These are phyloP conservation scores for Archilochus colubris DNA, from an alignment of 2,113 vertebrate genomes.

Conservation along the genomic window DNA sequence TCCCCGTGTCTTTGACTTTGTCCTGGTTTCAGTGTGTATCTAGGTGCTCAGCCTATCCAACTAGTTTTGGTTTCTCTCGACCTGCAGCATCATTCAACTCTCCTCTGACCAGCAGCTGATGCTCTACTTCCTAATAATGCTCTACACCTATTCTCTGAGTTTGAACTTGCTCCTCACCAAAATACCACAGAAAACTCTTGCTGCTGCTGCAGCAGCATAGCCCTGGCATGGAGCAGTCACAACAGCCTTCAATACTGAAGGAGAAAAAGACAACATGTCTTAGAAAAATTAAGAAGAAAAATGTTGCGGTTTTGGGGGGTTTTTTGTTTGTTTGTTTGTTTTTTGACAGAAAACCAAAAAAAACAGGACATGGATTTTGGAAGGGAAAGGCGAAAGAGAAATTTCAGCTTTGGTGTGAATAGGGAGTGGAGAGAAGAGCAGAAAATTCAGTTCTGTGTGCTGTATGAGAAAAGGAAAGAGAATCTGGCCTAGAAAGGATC, in stretches of 20 bases:
- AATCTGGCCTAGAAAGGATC: background rate
- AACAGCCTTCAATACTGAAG: background rate
- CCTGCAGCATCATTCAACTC: background rate
- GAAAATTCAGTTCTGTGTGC: background rate
- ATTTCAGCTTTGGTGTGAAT: background rate
- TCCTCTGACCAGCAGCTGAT: background rate
- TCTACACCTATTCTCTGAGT: background rate
- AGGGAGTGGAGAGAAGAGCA: background rate
- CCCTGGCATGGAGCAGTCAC: background rate
- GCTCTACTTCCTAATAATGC: background rate
- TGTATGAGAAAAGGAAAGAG: background rate
- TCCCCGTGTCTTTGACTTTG: slow-evolving; percentile 59
- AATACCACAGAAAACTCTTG: background rate
- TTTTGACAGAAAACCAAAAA: background rate
- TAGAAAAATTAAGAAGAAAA: background rate
- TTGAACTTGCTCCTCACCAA: background rate
- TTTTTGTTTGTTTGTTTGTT: too few species aligned
- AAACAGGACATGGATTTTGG: background rate
- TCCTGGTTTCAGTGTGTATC: slow-evolving; percentile 45
- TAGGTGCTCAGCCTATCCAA: slow-evolving; percentile 36
- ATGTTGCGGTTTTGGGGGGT: too few species aligned
- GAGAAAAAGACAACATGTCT: background rate
- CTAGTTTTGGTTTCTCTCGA: background rate
- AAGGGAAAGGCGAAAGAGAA: background rate
- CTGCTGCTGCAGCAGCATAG: background rate